These are phyloP conservation scores for Mustelus asterias DNA, from an alignment of 2,113 vertebrate species.

Conservation along the genomic window DNA sequence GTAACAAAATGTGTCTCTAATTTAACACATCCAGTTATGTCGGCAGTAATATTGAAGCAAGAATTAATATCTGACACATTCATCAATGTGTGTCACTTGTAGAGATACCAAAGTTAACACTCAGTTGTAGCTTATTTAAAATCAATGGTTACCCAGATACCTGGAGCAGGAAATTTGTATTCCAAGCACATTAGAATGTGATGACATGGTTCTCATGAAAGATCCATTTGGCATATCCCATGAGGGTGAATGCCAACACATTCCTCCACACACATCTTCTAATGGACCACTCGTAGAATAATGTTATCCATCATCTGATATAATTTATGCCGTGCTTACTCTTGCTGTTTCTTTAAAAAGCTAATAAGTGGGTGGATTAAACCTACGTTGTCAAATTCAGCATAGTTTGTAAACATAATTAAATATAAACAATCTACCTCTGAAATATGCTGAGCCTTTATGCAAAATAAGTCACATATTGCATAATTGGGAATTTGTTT, in stretches of 20 bases:
- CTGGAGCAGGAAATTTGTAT: not conserved
- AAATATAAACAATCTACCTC: slow-evolving; percentile 14
- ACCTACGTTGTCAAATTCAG: slow-evolving; percentile 28
- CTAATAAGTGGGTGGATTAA: slow-evolving; percentile 19
- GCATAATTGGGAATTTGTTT: not conserved
- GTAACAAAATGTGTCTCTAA: not conserved
- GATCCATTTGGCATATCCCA: slow-evolving; percentile 25
- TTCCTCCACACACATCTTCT: slow-evolving; percentile 21
- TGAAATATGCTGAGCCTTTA: not conserved
- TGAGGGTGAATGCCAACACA: not conserved
- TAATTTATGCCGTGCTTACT: slow-evolving; percentile 34
- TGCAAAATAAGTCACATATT: not conserved
- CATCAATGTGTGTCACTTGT: not conserved
- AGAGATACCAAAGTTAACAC: not conserved
- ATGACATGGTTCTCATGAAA: slow-evolving; percentile 33
- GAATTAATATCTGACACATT: slow-evolving; percentile 18
- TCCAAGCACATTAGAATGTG: slow-evolving; percentile 22
- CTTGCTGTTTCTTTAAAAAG: not conserved
- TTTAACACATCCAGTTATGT: not conserved
- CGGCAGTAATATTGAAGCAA: not conserved
- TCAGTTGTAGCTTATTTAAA: not conserved
- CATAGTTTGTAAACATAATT: slow-evolving; percentile 11
- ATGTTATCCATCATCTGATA: slow-evolving; percentile 32
- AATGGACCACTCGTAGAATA: slow-evolving; percentile 25
- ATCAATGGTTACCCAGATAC: not conserved